Base-by-base conservation (phyloP, 2,113 vertebrate genomes). In the Ranitomeya imitator region DNA sequence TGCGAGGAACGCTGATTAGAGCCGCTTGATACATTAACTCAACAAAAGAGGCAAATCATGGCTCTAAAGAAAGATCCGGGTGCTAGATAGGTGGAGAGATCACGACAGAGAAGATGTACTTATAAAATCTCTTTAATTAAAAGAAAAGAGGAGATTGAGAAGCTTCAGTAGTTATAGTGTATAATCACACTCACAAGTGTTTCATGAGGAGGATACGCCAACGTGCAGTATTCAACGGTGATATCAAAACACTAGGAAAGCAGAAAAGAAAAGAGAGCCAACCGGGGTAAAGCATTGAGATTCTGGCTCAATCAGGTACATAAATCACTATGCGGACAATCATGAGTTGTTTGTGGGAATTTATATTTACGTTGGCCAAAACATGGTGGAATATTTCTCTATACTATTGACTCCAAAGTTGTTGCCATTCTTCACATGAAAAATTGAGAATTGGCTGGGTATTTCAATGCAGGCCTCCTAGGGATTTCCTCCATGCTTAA, bases 161-260 rank as follows among this genome's bases (percentile, higher is more conserved):
- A 83, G 65, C 77, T 57, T 10, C 16, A 59, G n/a, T 14, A 19
- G 84, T 60, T 60, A 5, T 55, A 79, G 51, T 63, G 61, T 63
- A 83, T 83, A 83, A 88, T 76, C 69, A 88, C 73, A 61, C 59
- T 76, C 23, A 83, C 65, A 83, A 76, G 81, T 88, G 45, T 21
- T 83, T 54, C 37, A 83, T 55, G 37, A 79, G 60, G n/a, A 65
- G 54, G 31, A 54, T 23, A 37, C 37, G 52, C 71, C 59, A 54
- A 12, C 31, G 18, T 78, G 5, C 14, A 84, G 85, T 85, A 91
- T 80, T 91, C 60, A 16, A 18, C 87, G 0, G 79, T 88, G 78
- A 84, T 93, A 91, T 92, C 88, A 82, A 88, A 67, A 89, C 15
- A 88, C 60, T 87, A 74, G 82, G 76, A 91, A 85, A 60, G 55